A percentile compares a stretch with the other conserved stretches of the same genome.
Evolutionary conservation across 1,140 invertebrate genomes (phyloP).

Genomic region (Drosophila parvula): DNA sequence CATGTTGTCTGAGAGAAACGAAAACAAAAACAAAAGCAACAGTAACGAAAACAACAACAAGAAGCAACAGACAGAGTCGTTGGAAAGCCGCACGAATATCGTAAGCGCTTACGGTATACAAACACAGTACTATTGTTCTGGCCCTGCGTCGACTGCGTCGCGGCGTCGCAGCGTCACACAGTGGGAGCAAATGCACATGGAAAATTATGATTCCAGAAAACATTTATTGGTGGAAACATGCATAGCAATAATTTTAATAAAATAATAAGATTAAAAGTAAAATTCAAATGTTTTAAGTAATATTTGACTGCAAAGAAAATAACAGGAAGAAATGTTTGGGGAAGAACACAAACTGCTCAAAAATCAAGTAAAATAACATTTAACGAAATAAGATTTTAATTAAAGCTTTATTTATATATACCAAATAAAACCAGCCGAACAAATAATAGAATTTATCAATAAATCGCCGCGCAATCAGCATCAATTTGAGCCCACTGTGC

Average conservation of each 20-base stretch:
- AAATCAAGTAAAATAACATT: too few relatives aligned
- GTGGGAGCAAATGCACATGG: background rate
- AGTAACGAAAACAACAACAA: conserved; percentile 2
- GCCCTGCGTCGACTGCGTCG: conserved; percentile 2
- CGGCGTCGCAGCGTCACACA: background rate
- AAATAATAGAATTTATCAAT: too few relatives aligned
- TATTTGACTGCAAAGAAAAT: too few relatives aligned
- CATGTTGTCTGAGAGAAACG: background rate
- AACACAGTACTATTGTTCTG: background rate
- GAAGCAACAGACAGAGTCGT: conserved; percentile 8
- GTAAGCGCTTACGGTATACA: conserved; percentile 6
- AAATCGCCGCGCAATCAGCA: background rate
- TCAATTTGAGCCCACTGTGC: background rate
- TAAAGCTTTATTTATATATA: too few relatives aligned
- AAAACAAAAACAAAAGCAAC: conserved; percentile 1
- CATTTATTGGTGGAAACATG: background rate
- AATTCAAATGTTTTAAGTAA: too few relatives aligned
- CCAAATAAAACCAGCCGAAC: too few relatives aligned
- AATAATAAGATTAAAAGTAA: rapidly evolving
- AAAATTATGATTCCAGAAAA: background rate
- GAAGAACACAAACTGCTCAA: too few relatives aligned
- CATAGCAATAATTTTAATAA: background rate
- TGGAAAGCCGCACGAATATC: conserved; percentile 5
- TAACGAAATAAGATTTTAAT: too few relatives aligned
- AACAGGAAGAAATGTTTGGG: too few relatives aligned